Base-by-base conservation (phyloP, 2,888 invertebrate genomes). In the Girardia tigrina region DNA sequence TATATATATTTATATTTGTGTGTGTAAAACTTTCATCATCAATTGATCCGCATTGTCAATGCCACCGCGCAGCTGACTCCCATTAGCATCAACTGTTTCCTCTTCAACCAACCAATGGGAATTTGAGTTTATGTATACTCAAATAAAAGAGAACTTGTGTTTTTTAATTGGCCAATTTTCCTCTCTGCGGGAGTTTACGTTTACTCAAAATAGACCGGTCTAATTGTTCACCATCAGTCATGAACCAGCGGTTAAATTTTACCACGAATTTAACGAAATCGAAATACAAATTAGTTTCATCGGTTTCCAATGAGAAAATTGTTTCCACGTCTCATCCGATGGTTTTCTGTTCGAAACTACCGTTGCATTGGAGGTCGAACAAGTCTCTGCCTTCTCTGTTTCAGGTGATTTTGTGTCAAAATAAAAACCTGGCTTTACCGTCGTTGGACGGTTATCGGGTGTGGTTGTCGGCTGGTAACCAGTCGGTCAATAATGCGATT, bases 281-380 rank as follows among this genome's bases (percentile, higher is more conserved):
- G 2, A 56, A 56, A n/a, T 56, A 56, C 56, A 56, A 56, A 56
- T n/a, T 56, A n/a, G 23, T 2, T 56, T 12, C 56, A 20, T 56
- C 56, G n/a, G 8, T 16, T 4, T 8, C 4, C 4, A 56, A 4
- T 12, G 56, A 56, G 2, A 56, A 56, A n/a, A 16, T 56, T 4
- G n/a, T 56, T 4, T 23, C 56, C 4, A 56, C 56, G n/a, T 56
- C 56, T 56, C 56, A 56, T 56, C 95, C 97, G 8, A 92, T 94
- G 86, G 90, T 95, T 86, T 88, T 97, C 83, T 97, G 97, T 86
- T 91, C 94, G 36, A 88, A 89, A 79, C 86, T 98, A 81, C 97
- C 97, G 74, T 88, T 88, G 74, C 98, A 98, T 85, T 98, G 97
- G 97, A 88, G 98, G 78, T 94, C 94, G 75, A 98, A 98, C 87